Evolutionary conservation across 2,113 vertebrate species (phyloP), one percentile per base, ranked within the genome.

Genomic region (Passer montanus): DNA sequence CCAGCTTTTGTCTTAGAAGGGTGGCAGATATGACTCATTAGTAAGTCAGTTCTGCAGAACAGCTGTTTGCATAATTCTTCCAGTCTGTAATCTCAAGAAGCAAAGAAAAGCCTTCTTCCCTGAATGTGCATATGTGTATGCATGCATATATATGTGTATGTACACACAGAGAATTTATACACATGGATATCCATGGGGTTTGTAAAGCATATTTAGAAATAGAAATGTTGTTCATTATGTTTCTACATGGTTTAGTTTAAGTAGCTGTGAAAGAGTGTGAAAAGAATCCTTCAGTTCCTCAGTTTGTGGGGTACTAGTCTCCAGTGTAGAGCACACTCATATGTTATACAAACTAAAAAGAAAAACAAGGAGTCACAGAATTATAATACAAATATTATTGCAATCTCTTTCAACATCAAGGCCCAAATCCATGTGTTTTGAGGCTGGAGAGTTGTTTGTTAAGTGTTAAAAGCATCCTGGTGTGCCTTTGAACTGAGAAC

Each of bases 1-100:
- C 85, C 86, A 93, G 84, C 60, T 87, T 94, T 96, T 92, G 80
- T 67, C 73, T 95, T 84, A 68, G 93, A 84, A 89, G 73, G 24
- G 43, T 94, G 69, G 44, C 80, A 92, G 84, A 74, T 95, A 92
- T 90, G 80, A 92, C 39, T 94, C 94, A 95, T 87, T 78, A 77
- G 50, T 66, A 94, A 95, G 37, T 60, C 88, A 89, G 62, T 89
- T 86, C 84, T 84, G 63, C 86, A 79, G 93, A 92, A 64, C 95
- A 94, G 73, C 93, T 94, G 80, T 93, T 92, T 94, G 94, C 87
- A 89, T 96, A 91, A 92, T 93, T 90, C 66, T 90, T 80, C 23
- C 59, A 74, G 24, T 80, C 88, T 87, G 84, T 89, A 84, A 87
- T 89, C n/a, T 84, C 28, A 56, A 89, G 84, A 81, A 77, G 59